A percentile compares a stretch with the other conserved stretches of the same genome.
These are phyloP conservation scores for Montipora sp. DNA, from an alignment of 64 coral and sea anemone genomes.

Conservation along the genomic window DNA sequence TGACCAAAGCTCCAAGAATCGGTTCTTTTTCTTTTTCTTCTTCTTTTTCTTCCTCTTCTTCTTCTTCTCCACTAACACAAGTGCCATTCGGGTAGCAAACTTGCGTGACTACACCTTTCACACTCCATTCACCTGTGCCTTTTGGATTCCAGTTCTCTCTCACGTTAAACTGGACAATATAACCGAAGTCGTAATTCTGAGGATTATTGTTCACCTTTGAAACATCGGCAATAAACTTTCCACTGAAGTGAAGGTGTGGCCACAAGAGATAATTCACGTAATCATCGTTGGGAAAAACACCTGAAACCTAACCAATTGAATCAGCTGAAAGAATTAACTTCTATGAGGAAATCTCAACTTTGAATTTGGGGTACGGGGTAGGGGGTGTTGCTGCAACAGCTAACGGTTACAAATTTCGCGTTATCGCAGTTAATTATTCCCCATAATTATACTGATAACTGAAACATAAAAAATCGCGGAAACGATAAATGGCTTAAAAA, in stretches of 20 bases:
- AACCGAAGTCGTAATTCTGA: constrained; percentile 10
- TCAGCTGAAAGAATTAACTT: not conserved
- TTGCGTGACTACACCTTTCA: constrained; percentile 24
- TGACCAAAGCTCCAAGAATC: not conserved
- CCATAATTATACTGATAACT: no score
- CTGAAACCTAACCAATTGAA: not conserved
- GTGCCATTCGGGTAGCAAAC: constrained; percentile 28
- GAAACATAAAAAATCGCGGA: no score
- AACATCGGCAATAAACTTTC: constrained; percentile 33
- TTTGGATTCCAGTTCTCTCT: not conserved
- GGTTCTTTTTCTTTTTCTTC: not conserved
- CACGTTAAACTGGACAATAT: not conserved
- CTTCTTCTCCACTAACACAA: constrained; percentile 4
- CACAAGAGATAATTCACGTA: constrained; percentile 44
- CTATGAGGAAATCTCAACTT: no score
- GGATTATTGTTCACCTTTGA: constrained; percentile 43
- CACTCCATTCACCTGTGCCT: constrained; percentile 57
- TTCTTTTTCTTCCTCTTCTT: not conserved
- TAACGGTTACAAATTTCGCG: no score
- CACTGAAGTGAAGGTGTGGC: constrained; percentile 62
- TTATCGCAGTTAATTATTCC: no score
- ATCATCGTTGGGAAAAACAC: constrained; percentile 3
- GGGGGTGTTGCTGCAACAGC: no score
- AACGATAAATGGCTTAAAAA: no score
- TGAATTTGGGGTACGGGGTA: no score